phyloP scores from a whole-genome alignment of 1,140 invertebrate genomes.

The Zophobas atratus region DNA sequence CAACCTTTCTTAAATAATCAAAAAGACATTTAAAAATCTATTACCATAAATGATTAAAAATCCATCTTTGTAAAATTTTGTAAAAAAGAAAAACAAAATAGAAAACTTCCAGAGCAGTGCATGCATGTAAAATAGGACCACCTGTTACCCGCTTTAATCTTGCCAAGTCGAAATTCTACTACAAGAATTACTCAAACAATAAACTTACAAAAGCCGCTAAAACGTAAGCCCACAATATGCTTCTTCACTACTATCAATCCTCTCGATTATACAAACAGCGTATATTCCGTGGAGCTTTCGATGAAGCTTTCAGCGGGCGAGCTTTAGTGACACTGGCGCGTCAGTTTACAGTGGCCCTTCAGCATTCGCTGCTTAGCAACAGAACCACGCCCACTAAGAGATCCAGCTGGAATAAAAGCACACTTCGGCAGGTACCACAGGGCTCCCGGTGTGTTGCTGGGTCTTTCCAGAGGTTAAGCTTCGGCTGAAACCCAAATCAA shows the following conservation, averaged over 20 bases:
- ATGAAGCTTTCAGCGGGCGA: constrained; percentile 46
- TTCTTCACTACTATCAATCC: constrained; percentile 12
- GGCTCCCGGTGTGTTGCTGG: not conserved
- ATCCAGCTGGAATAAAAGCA: constrained; percentile 46
- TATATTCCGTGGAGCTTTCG: constrained; percentile 37
- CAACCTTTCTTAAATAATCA: too few species aligned
- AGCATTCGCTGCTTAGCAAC: constrained; percentile 56
- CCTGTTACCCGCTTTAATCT: constrained; percentile 39
- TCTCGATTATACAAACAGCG: constrained; percentile 32
- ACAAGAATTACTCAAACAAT: constrained; percentile 17
- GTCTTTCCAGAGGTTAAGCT: constrained; percentile 29
- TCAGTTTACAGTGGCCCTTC: constrained; percentile 55
- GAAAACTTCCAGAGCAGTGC: too few species aligned
- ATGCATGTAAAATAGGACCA: constrained; percentile 13
- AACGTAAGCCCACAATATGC: constrained; percentile 27
- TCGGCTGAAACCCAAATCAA: not conserved
- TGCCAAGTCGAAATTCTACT: not conserved
- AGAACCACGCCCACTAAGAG: constrained; percentile 55
- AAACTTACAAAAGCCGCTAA: constrained; percentile 39
- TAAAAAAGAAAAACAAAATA: too few species aligned
- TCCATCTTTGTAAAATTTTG: too few species aligned
- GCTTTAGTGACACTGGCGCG: constrained; percentile 55
- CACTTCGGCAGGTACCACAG: constrained; percentile 32
- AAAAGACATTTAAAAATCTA: too few species aligned
- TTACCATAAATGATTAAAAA: too few species aligned